Evolutionary conservation across 2,113 vertebrate species (phyloP), one percentile per base, ranked within the genome.

Genomic region (Aplodontia rufa): DNA sequence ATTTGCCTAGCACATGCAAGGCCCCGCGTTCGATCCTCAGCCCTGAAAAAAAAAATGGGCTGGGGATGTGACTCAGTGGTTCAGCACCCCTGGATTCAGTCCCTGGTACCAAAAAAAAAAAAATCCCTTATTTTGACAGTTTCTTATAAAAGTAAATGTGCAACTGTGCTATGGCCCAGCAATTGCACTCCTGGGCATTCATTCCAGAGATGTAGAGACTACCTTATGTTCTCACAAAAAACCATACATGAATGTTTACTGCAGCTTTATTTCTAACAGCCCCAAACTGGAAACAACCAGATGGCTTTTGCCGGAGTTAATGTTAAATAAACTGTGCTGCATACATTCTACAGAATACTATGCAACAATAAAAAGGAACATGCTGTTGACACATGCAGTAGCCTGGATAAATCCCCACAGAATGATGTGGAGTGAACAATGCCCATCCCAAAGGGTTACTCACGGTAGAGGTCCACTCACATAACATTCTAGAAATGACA

Each of bases 321-420:
- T 1, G 22, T 42, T 92, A 53, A 47, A 58, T n/a, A 58, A 51
- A 62, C 19, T 19, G 64, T 5, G 13, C 32, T 37, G 13, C n/a
- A 2, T 9, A 42, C 37, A 30, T 8, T n/a, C 55, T 17, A 17
- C 1, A 1, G 40, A 84, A 28, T 14, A 80, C 8, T 20, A 42
- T 40, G 47, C 2, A 9, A 28, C 66, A 68, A 12, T 28, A n/a
- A 58, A 87, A 82, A 69, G 35, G 30, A 80, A 47, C 1, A 20
- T 3, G 13, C 1, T 0, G 13, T 5, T 8, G 37, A 80, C 19
- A 74, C 8, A 68, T 0, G 1, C 20, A 49, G 20, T 37, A 17
- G 14, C 53, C 42, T 7, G 60, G 42, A 40, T 32, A 62, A 49
- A 40, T 45, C 45, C 19, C 37, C 32, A 79, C 62, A 78, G 75